A percentile compares a stretch with the other conserved stretches of the same genome.
Evolutionary conservation across 2,888 invertebrate genomes (phyloP).

Genomic region (Tetrapedia diversipes): DNA sequence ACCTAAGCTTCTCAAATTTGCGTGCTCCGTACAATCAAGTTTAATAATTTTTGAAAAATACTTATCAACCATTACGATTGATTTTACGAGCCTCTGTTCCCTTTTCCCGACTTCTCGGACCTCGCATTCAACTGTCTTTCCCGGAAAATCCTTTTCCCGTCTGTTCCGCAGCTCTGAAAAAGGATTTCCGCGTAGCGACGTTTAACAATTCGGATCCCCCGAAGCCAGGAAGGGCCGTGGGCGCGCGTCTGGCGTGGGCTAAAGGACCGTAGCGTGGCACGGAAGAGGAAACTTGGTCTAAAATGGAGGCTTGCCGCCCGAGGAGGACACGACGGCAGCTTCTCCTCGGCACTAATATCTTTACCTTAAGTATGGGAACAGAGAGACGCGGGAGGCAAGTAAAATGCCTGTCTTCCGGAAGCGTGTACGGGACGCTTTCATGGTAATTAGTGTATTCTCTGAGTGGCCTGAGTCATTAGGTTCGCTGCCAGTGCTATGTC

Average conservation of each 20-base stretch:
- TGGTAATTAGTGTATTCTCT: slow-evolving; percentile 79
- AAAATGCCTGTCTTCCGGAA: slow-evolving; percentile 72
- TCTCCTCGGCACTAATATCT: slow-evolving; percentile 51
- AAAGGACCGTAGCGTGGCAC: slow-evolving; percentile 24
- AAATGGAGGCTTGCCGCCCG: slow-evolving; percentile 36
- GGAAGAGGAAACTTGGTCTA: slow-evolving; percentile 40
- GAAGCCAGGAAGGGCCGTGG: slow-evolving; percentile 5
- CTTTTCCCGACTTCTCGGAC: not conserved
- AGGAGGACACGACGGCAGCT: slow-evolving; percentile 48
- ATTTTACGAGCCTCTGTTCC: no score
- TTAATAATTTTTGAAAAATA: no score
- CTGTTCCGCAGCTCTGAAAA: not conserved
- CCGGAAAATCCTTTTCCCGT: not conserved
- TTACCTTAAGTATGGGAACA: slow-evolving; percentile 53
- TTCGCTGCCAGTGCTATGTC: slow-evolving; percentile 62
- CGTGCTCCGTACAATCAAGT: no score
- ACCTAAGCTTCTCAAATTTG: no score
- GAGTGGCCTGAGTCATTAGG: slow-evolving; percentile 79
- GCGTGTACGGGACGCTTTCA: slow-evolving; percentile 73
- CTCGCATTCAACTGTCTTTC: not conserved
- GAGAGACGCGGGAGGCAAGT: slow-evolving; percentile 56
- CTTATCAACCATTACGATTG: no score
- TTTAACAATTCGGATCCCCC: slow-evolving; percentile 10
- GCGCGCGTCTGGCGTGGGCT: slow-evolving; percentile 13
- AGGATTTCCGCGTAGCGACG: slow-evolving; percentile 10